A percentile compares a stretch with the other conserved stretches of the same genome.
These are phyloP conservation scores for Siniperca scherzeri DNA, from an alignment of 2,797 vertebrate genomes.

Conservation along the genomic window DNA sequence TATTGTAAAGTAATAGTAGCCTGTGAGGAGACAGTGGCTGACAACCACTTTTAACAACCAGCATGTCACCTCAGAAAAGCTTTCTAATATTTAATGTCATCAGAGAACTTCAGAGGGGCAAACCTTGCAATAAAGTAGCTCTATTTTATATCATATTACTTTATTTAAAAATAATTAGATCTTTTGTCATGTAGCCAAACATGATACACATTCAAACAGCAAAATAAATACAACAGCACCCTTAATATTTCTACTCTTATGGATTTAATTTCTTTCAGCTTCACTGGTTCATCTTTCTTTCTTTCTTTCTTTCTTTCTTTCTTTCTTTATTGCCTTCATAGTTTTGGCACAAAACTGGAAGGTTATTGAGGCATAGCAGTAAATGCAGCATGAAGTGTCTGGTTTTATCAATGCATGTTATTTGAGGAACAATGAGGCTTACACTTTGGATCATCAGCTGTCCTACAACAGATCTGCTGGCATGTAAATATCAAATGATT, in stretches of 20 bases:
- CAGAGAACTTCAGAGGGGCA: slow-evolving; percentile 18
- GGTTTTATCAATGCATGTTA: slow-evolving; percentile 24
- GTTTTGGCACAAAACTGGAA: slow-evolving; percentile 25
- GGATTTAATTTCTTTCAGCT: not conserved
- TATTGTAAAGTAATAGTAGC: slow-evolving; percentile 40
- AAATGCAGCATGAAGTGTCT: slow-evolving; percentile 50
- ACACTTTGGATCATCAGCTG: slow-evolving; percentile 24
- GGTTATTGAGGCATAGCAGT: slow-evolving; percentile 23
- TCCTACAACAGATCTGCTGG: slow-evolving; percentile 21
- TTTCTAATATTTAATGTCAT: slow-evolving; percentile 28
- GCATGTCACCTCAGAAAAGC: not conserved
- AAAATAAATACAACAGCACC: slow-evolving; percentile 19
- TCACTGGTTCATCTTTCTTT: slow-evolving; percentile 11
- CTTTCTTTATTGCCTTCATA: not conserved
- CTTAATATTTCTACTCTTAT: slow-evolving; percentile 11
- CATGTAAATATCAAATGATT: slow-evolving; percentile 26
- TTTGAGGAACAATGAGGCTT: slow-evolving; percentile 22
- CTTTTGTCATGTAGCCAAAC: slow-evolving; percentile 15
- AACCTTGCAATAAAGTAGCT: slow-evolving; percentile 22
- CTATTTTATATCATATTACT: slow-evolving; percentile 28
- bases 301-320: not conserved
- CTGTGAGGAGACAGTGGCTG: slow-evolving; percentile 27
- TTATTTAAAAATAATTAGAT: slow-evolving; percentile 23
- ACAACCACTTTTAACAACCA: slow-evolving; percentile 25
- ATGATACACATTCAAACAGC: slow-evolving; percentile 9